phyloP scores from a whole-genome alignment of 2,113 vertebrate species.

The Litocranius walleri region DNA sequence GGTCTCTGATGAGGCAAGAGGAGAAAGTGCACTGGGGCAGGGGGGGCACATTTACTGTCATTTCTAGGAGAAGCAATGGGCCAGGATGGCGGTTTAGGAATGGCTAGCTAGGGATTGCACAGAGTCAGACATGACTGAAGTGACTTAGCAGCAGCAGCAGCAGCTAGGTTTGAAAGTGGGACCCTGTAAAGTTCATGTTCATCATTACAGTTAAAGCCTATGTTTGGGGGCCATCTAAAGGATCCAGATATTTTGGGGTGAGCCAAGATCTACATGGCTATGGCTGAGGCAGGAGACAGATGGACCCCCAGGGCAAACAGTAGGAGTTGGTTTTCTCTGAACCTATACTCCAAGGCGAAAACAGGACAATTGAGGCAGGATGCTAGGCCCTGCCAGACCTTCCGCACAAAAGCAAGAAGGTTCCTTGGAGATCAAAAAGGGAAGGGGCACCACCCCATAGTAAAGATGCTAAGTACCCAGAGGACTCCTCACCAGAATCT shows the following conservation, averaged over 20 bases:
- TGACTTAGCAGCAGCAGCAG: too few species aligned
- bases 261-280: background rate
- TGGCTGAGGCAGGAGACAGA: background rate
- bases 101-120: too few species aligned
- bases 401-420: background rate
- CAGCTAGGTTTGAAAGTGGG: background rate
- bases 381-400: background rate
- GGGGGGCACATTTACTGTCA: accelerated
- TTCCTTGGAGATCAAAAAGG: background rate
- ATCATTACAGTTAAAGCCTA: background rate
- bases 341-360: background rate
- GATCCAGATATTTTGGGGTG: background rate
- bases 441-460: background rate
- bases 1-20: too few species aligned
- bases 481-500: background rate
- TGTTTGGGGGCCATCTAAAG: background rate
- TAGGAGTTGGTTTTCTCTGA: background rate
- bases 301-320: background rate
- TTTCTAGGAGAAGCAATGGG: background rate
- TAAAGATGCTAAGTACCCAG: background rate
- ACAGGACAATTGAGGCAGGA: background rate
- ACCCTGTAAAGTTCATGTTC: background rate
- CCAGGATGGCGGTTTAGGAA: background rate
- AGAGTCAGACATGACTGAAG: too few species aligned
- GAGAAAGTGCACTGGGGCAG: accelerated